These are phyloP conservation scores for Acleris holmiana DNA, from an alignment of 2,888 invertebrate species.

Conservation along the genomic window DNA sequence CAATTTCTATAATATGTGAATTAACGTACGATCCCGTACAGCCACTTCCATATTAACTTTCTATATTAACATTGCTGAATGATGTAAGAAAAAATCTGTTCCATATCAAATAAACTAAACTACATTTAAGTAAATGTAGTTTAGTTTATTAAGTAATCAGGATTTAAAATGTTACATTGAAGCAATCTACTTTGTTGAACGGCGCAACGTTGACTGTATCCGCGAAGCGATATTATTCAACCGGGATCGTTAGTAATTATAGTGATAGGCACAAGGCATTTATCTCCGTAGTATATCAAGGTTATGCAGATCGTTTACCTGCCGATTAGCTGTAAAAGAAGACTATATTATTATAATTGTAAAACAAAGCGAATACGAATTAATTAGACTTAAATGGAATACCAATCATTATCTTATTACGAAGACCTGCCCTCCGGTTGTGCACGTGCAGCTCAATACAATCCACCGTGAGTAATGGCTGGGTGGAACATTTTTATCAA, in stretches of 20 bases:
- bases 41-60: too few relatives aligned
- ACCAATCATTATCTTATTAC: slow-evolving; percentile 31
- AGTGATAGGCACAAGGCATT: slow-evolving; percentile 20
- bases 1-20: too few relatives aligned
- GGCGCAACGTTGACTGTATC: background rate
- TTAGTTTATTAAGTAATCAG: too few relatives aligned
- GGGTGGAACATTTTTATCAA: slow-evolving; percentile 27
- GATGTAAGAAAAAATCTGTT: too few relatives aligned
- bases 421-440: slow-evolving; percentile 35
- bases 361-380: slow-evolving; percentile 43
- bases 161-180: background rate
- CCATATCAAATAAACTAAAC: too few relatives aligned
- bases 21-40: too few relatives aligned
- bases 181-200: background rate
- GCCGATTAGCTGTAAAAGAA: slow-evolving; percentile 29
- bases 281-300: slow-evolving; percentile 9
- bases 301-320: slow-evolving; percentile 15
- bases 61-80: too few relatives aligned
- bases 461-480: slow-evolving; percentile 26
- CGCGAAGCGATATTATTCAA: background rate
- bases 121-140: too few relatives aligned
- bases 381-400: slow-evolving; percentile 37
- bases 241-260: slow-evolving; percentile 2
- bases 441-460: slow-evolving; percentile 36
- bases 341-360: slow-evolving; percentile 27